A percentile compares a stretch with the other conserved stretches of the same genome.
Evolutionary conservation across 2,113 vertebrate species (phyloP).

Genomic region (Hemicordylus capensis): DNA sequence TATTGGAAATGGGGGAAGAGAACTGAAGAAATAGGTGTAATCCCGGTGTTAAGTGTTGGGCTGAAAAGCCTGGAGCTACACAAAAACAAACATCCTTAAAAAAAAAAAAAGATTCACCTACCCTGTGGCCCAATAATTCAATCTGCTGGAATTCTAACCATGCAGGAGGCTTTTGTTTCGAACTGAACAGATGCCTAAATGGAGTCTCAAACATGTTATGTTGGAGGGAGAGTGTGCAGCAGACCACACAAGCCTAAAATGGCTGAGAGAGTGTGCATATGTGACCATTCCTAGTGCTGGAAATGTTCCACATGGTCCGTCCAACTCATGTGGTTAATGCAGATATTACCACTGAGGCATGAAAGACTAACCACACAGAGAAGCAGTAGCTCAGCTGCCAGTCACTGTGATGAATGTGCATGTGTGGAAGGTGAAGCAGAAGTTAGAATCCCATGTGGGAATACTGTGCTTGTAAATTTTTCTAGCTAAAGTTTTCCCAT

Average conservation of each 20-base stretch:
- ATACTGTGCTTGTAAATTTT: conserved; percentile 2
- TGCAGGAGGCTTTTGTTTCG: too few relatives aligned
- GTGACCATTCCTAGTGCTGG: not conserved
- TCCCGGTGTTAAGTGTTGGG: too few relatives aligned
- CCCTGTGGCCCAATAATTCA: too few relatives aligned
- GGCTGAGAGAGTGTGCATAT: too few relatives aligned
- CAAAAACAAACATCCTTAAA: too few relatives aligned
- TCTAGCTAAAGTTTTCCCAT: conserved; percentile 7
- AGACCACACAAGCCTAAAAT: not conserved
- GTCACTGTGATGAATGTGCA: not conserved
- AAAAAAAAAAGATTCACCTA: too few relatives aligned
- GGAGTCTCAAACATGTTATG: too few relatives aligned
- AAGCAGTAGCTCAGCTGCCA: not conserved
- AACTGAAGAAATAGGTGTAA: too few relatives aligned
- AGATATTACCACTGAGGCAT: not conserved
- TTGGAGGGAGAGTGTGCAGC: not conserved
- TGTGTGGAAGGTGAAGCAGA: not conserved
- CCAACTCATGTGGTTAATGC: not conserved
- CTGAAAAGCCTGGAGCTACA: too few relatives aligned
- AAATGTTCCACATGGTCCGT: not conserved
- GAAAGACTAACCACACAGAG: not conserved
- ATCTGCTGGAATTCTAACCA: too few relatives aligned
- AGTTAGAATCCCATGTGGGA: not conserved
- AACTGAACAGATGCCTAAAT: too few relatives aligned
- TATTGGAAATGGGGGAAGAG: too few relatives aligned